Evolutionary conservation across 2,113 vertebrate species (phyloP).

Genomic region (Psittacula cyanocephala): DNA sequence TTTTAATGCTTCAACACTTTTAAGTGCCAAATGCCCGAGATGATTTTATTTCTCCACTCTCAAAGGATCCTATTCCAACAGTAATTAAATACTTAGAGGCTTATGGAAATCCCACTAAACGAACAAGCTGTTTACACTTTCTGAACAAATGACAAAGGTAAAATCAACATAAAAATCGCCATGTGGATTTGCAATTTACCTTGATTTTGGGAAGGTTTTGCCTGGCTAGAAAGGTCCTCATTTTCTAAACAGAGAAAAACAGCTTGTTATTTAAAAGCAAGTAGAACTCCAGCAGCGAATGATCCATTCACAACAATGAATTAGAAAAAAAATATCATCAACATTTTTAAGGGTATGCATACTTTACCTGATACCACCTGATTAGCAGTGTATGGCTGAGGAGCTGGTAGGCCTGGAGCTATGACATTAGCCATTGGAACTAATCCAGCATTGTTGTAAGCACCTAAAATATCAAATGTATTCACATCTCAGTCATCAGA

Average conservation of each 20-base stretch:
- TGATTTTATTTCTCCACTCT: neutral
- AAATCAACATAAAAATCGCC: neutral
- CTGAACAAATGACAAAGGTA: neutral
- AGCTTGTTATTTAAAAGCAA: slow-evolving; percentile 41
- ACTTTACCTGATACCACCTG: slow-evolving; percentile 87
- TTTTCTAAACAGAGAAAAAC: slow-evolving; percentile 70
- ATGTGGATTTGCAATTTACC: slow-evolving; percentile 66
- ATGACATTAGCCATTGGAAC: slow-evolving; percentile 91
- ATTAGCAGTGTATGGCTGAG: slow-evolving; percentile 84
- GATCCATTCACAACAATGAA: neutral
- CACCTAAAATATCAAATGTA: slow-evolving; percentile 82
- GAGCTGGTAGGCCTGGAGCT: slow-evolving; percentile 86
- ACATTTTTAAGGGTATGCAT: neutral
- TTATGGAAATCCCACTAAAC: neutral
- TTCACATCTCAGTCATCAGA: neutral
- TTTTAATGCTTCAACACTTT: neutral
- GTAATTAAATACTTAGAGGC: neutral
- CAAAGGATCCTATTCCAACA: neutral
- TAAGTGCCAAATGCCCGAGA: neutral
- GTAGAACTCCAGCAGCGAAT: neutral
- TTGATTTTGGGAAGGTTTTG: slow-evolving; percentile 76
- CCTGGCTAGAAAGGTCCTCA: slow-evolving; percentile 74
- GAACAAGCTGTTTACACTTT: neutral
- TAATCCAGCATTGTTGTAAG: slow-evolving; percentile 93
- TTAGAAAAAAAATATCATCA: neutral